Evolutionary conservation across 1,140 invertebrate genomes (phyloP).

Genomic region (Bombus polaris): DNA sequence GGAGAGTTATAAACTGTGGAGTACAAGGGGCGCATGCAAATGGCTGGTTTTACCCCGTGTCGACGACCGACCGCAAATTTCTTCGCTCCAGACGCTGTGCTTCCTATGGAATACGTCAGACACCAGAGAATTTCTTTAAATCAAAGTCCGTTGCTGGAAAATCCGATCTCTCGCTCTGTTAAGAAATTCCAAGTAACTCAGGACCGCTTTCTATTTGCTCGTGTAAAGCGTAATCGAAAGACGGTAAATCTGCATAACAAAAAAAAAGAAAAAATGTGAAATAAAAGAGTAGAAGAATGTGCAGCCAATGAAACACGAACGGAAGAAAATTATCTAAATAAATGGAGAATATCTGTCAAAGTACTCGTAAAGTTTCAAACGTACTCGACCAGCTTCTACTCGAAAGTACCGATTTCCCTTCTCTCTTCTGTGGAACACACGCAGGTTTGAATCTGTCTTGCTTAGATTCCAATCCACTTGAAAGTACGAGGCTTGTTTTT

Average conservation of each 20-base stretch:
- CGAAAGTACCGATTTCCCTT: background rate
- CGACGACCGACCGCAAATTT: constrained; percentile 30
- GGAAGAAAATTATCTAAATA: background rate
- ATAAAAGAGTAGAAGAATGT: background rate
- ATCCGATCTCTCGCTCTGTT: background rate
- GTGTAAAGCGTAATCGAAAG: background rate
- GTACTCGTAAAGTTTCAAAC: background rate
- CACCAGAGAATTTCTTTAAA: background rate
- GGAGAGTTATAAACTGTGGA: constrained; percentile 39
- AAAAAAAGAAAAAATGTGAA: no score
- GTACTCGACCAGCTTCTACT: background rate
- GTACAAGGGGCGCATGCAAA: constrained; percentile 55
- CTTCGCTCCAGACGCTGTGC: background rate
- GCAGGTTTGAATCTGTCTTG: background rate
- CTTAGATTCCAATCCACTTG: background rate
- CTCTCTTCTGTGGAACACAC: background rate
- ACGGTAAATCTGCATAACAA: background rate
- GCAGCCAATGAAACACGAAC: background rate
- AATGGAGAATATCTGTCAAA: background rate
- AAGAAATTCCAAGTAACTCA: background rate
- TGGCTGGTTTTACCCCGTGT: constrained; percentile 41
- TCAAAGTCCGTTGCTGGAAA: background rate
- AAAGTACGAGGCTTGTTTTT: background rate
- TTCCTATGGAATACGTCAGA: background rate
- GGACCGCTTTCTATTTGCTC: background rate